Conservation (phyloP, 2,797 vertebrate genomes). For the Clangula hyemalis region DNA sequence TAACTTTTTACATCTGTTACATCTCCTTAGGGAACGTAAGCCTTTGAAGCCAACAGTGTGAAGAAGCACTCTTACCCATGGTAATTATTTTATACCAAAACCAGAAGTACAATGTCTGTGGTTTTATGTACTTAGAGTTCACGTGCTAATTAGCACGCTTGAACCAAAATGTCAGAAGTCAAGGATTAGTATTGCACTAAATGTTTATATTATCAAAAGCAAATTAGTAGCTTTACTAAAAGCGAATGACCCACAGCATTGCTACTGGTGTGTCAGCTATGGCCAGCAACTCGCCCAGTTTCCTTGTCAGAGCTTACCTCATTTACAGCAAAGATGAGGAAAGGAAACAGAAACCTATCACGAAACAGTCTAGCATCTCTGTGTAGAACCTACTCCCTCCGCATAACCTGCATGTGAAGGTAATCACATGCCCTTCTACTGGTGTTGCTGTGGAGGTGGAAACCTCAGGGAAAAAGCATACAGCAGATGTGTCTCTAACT, state of each 20-base stretch:
- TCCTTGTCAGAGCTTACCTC: not conserved
- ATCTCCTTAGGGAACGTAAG: not conserved
- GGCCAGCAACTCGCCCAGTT: not conserved
- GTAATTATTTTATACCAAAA: conserved; percentile 8
- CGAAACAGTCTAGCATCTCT: not conserved
- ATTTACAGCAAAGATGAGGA: not conserved
- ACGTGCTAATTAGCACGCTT: not conserved
- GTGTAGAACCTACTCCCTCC: not conserved
- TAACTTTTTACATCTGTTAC: not conserved
- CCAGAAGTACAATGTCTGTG: not conserved
- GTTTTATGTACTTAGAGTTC: no score
- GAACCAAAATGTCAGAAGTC: not conserved
- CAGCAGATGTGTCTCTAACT: not conserved
- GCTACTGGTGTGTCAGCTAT: not conserved
- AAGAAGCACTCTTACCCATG: not conserved
- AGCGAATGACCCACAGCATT: not conserved
- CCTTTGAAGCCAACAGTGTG: not conserved
- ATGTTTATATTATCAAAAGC: not conserved
- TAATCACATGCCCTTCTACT: not conserved
- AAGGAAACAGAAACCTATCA: not conserved
- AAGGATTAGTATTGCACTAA: not conserved
- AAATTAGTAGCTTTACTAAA: not conserved
- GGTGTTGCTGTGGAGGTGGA: not conserved
- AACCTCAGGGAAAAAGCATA: not conserved
- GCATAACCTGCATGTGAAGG: not conserved